Base-by-base conservation (phyloP, 1,140 invertebrate species). In the Mylabris phalerata region DNA sequence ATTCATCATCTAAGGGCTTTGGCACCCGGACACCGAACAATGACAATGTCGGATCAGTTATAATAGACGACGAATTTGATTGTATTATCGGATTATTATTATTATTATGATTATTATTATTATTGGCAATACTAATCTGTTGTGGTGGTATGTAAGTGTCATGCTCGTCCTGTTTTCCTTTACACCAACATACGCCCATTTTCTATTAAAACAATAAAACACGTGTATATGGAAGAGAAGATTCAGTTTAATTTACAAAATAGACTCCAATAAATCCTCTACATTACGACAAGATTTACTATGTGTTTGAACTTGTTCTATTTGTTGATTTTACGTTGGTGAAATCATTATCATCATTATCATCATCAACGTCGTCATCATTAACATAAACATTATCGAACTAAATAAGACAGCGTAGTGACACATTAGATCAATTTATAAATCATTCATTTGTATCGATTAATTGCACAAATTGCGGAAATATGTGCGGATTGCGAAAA, bases 141-240 rank as follows among this genome's bases (percentile, higher is more conserved):
- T 26, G 61, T 52, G 70, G 48, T 60, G 73, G 60, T 51, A 67
- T 64, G 57, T 76, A 76, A 50, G 69, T 62, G 38, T 76, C 73
- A 52, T 64, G 64, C 59, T 77, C 75, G 55, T 77, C 76, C 57
- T 70, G 69, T 67, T 78, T 78, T 63, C 80, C 73, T 69, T 83
- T 85, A 66, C 83, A 82, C 71, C 81, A 80, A 70, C 82, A 84
- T 72, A 77, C 77, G 71, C 83, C 83, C 83, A 85, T 84, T 57
- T 24, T 55, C 40, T 27, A 46, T 55, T 55, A 56, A 52, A 59
- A 62, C 61, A 32, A 58, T 51, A 51, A 26, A 32, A 51, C 4
- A 32, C 32, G 7, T 32, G 32, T 32, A 32, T 5, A 32, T 32
- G 32, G 32, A 32, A 32, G 32, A 32, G 7, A 32, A 4, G 32